A percentile compares a stretch with the other conserved stretches of the same genome.
Conservation (phyloP, 2,888 invertebrate species). For the Parelbella ahira region DNA sequence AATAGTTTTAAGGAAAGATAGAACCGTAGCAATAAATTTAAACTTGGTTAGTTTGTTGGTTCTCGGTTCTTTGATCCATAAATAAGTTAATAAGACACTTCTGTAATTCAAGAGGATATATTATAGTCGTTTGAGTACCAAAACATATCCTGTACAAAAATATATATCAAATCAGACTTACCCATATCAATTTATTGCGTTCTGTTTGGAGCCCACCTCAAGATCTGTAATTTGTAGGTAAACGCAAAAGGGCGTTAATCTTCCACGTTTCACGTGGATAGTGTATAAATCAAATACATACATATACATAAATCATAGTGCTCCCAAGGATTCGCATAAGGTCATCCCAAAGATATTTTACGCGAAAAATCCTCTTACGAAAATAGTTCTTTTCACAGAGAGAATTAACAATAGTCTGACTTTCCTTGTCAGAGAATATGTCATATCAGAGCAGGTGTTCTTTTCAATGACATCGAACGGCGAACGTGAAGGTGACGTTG, state of each 20-base stretch:
- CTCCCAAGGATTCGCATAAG: constrained; percentile 12
- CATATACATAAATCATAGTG: constrained; percentile 20
- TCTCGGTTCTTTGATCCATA: too few species aligned
- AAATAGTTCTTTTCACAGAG: constrained; percentile 20
- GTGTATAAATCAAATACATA: constrained; percentile 17
- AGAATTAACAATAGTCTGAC: constrained; percentile 54
- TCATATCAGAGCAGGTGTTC: constrained; percentile 55
- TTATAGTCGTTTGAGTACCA: too few species aligned
- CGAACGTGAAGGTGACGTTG: constrained; percentile 61
- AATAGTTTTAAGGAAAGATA: too few species aligned
- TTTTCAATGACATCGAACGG: constrained; percentile 48
- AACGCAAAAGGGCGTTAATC: constrained; percentile 17
- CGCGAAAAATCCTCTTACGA: constrained; percentile 12
- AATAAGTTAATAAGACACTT: too few species aligned
- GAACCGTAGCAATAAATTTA: too few species aligned
- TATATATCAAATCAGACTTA: too few species aligned
- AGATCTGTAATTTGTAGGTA: too few species aligned
- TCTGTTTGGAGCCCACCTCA: too few species aligned
- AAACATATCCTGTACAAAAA: too few species aligned
- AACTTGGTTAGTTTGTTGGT: too few species aligned
- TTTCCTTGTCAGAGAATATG: constrained; percentile 52
- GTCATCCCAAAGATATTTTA: constrained; percentile 17
- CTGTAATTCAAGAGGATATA: too few species aligned
- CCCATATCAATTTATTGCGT: too few species aligned
- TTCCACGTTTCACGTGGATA: constrained; percentile 12